Percentiles rank a stretch among this genome's conserved stretches.
Evolutionary conservation across 2,888 invertebrate genomes (phyloP).

Genomic region (Cryptosula pallasiana): DNA sequence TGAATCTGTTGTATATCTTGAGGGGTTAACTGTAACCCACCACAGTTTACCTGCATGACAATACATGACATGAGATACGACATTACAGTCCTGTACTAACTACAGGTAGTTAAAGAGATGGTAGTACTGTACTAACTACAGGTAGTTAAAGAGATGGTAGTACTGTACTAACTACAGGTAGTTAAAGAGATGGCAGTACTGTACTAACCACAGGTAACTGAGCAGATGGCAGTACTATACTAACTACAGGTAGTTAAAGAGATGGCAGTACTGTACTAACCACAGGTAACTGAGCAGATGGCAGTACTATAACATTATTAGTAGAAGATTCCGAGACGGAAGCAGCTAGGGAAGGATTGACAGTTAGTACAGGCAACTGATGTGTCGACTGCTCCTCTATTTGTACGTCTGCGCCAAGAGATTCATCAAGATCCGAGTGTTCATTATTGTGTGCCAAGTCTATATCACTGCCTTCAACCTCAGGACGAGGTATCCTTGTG

Average conservation of each 20-base stretch:
- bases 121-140: no score
- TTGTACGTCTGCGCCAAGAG: not conserved
- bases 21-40: not conserved
- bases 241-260: no score
- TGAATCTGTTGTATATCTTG: conserved; percentile 17
- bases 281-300: not conserved
- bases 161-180: no score
- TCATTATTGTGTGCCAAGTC: not conserved
- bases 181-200: no score
- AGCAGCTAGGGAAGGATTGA: not conserved
- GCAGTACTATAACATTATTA: not conserved
- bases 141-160: no score
- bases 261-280: not conserved
- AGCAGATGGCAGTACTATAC: not conserved
- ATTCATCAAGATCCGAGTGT: not conserved
- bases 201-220: no score
- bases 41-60: not conserved
- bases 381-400: not conserved
- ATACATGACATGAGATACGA: no score
- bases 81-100: no score
- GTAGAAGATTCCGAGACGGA: not conserved
- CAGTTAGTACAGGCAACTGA: not conserved
- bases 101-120: no score
- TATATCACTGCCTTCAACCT: not conserved
- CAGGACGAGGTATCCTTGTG: not conserved